Evolutionary conservation across 2,888 invertebrate species (phyloP).

Genomic region (Seira musarum): DNA sequence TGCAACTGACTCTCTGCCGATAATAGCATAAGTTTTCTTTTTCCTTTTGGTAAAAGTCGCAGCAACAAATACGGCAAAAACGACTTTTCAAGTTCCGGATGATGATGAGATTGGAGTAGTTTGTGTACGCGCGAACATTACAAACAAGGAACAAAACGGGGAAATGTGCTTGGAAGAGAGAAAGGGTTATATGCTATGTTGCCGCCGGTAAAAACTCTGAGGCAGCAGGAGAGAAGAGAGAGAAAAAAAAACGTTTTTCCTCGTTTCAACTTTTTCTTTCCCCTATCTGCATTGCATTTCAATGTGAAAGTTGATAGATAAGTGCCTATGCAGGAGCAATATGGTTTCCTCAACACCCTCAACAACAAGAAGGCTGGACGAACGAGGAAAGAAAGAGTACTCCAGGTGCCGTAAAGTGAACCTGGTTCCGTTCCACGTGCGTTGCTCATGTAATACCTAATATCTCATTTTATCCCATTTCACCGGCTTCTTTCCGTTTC

Average conservation of each 20-base stretch:
- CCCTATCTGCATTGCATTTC: constrained; percentile 10
- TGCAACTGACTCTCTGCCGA: constrained; percentile 48
- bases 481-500: constrained; percentile 26
- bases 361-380: background rate
- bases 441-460: constrained; percentile 45
- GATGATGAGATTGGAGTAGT: constrained; percentile 15
- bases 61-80: constrained; percentile 9
- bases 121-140: constrained; percentile 12
- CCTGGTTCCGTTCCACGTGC: constrained; percentile 45
- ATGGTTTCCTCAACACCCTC: constrained; percentile 7
- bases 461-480: constrained; percentile 63
- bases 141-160: constrained; percentile 9
- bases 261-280: constrained; percentile 9
- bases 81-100: constrained; percentile 5
- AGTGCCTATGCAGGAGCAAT: constrained; percentile 4
- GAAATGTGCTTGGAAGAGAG: background rate
- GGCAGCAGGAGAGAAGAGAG: background rate
- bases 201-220: background rate
- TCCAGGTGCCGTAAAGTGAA: constrained; percentile 57
- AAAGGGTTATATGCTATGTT: background rate
- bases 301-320: constrained; percentile 13
- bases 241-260: background rate
- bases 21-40: constrained; percentile 13
- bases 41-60: constrained; percentile 3
- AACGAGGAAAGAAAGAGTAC: constrained; percentile 8